Evolutionary conservation across 1,140 invertebrate species (phyloP), one percentile per base, ranked within the genome.

Genomic region (Ectropis grisescens): DNA sequence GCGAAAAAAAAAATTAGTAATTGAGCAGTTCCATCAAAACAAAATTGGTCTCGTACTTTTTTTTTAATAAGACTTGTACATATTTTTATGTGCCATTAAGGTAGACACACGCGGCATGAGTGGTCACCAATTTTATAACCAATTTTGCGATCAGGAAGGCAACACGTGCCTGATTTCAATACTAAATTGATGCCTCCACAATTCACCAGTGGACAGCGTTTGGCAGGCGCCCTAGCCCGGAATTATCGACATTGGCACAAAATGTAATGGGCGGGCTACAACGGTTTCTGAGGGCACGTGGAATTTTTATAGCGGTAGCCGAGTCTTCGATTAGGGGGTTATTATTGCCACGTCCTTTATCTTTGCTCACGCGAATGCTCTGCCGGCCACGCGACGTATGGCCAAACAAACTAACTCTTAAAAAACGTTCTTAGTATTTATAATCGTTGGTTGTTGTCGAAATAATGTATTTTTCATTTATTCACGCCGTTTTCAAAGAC

Each of bases 41-140:
- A n/a, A n/a, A n/a, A n/a, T n/a, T n/a, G n/a, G n/a, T n/a, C n/a
- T n/a, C n/a, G n/a, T n/a, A n/a, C n/a, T n/a, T n/a, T n/a, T n/a
- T n/a, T n/a, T n/a, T n/a, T n/a, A n/a, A n/a, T n/a, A 69, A 70
- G 54, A 58, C 52, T 29, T 39, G 47, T 53, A 37, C 41, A 45
- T 23, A 58, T 71, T 52, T 45, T 67, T 64, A 60, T 59, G 46
- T 58, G 44, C 66, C 60, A 67, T 76, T 67, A 72, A 64, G 54
- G 57, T 38, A 55, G 42, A 55, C 48, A 51, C 50, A 55, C 47
- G 36, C 47, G 66, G 67, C 69, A 72, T 69, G 70, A 72, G 69
- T 58, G 71, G 32, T 62, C 33, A 60, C 68, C 70, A 75, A 79
- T 75, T 76, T 79, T 58, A 65, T 69, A 68, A 61, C 47, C 57